These are phyloP conservation scores for Pygmarrhopalites habei DNA, from an alignment of 1,140 invertebrate genomes.

Conservation along the genomic window DNA sequence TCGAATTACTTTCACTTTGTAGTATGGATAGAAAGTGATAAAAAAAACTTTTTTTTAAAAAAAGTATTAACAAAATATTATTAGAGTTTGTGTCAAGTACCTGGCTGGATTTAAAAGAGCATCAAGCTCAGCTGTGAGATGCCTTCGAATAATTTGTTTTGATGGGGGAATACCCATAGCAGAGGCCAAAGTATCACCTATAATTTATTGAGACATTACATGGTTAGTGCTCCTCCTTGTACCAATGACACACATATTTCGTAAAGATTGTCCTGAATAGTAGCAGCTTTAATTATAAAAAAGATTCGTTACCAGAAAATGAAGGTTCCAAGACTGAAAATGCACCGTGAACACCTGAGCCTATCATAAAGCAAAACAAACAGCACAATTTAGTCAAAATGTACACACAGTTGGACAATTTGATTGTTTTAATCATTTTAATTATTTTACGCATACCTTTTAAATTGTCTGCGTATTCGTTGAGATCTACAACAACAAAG, in stretches of 20 bases:
- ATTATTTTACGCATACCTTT: constrained; percentile 60
- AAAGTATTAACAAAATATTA: not conserved
- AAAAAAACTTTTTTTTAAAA: no score
- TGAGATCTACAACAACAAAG: constrained; percentile 90
- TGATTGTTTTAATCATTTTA: no score
- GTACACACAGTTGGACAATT: no score
- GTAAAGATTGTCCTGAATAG: no score
- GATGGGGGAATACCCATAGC: constrained; percentile 85
- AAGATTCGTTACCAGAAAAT: no score
- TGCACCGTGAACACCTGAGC: constrained; percentile 87
- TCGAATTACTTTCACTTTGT: no score
- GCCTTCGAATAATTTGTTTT: constrained; percentile 84
- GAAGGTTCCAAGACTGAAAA: constrained; percentile 84
- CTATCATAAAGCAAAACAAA: constrained; percentile 46
- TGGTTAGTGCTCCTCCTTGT: no score
- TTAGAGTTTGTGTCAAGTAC: constrained; percentile 51
- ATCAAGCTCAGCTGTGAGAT: constrained; percentile 82
- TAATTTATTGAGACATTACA: no score
- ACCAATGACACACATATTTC: no score
- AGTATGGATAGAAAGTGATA: no score
- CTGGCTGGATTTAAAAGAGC: constrained; percentile 81
- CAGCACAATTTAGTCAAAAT: no score
- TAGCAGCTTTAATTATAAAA: no score
- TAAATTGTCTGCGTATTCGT: constrained; percentile 88
- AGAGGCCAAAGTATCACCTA: constrained; percentile 79